Percentiles rank a stretch among this genome's conserved stretches.
Conservation (phyloP, 2,113 vertebrate species). For the Pan paniscus region DNA sequence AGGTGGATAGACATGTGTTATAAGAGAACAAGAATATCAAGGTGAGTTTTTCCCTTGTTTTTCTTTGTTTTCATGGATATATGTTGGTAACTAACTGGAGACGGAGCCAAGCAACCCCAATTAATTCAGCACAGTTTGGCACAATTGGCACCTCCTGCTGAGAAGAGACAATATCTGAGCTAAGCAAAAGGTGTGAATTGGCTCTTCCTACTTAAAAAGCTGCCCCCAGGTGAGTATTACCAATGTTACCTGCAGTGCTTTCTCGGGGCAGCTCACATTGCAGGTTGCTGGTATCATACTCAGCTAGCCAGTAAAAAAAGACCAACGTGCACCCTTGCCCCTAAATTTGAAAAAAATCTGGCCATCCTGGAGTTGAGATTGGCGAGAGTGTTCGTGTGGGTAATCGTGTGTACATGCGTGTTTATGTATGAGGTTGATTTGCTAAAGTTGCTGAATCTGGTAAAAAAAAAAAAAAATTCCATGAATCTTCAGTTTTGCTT, state of each 20-base stretch:
- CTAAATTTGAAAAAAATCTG: not conserved
- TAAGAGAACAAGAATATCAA: not conserved
- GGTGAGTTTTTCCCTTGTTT: not conserved
- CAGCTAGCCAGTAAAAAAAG: not conserved
- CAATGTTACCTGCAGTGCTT: slow-evolving; percentile 25
- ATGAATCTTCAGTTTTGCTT: slow-evolving; percentile 63
- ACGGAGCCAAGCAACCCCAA: slow-evolving; percentile 61
- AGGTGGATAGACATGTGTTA: not conserved
- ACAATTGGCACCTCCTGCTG: slow-evolving; percentile 56
- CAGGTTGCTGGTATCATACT: not conserved
- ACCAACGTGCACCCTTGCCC: not conserved
- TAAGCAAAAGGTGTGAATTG: slow-evolving; percentile 67
- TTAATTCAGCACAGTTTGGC: slow-evolving; percentile 75
- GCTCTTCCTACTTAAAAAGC: slow-evolving; percentile 39
- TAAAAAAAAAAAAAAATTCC: not conserved
- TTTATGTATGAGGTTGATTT: not conserved
- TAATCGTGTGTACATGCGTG: not conserved
- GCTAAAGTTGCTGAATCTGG: slow-evolving; percentile 35
- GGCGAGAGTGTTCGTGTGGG: not conserved
- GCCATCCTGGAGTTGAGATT: not conserved
- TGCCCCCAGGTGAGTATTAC: not conserved
- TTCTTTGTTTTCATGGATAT: not conserved
- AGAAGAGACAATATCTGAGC: slow-evolving; percentile 63
- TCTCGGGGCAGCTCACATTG: slow-evolving; percentile 40
- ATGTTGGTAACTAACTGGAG: slow-evolving; percentile 47